phyloP scores from a whole-genome alignment of 23 tunicate genomes.

The Clavelina lepadiformis region DNA sequence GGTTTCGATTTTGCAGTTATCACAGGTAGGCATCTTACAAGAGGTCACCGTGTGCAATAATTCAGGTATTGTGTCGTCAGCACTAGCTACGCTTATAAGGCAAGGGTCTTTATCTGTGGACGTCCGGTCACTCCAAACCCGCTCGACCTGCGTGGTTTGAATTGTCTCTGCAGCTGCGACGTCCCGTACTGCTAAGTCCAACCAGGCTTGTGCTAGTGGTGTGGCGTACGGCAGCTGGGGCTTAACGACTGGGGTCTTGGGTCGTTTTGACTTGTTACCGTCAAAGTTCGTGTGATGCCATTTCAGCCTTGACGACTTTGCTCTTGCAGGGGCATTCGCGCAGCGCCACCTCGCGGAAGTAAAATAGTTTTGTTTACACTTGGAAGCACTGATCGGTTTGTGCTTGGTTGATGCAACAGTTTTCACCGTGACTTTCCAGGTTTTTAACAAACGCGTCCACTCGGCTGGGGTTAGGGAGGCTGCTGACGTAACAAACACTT shows the following conservation, averaged over 20 bases:
- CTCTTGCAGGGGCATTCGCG: conserved; percentile 4
- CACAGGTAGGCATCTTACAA: no score
- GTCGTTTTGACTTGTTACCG: neutral
- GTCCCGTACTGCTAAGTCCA: conserved; percentile 22
- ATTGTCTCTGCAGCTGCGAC: conserved; percentile 25
- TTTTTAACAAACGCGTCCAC: no score
- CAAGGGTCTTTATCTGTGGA: conserved; percentile 14
- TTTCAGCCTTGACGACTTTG: conserved; percentile 1
- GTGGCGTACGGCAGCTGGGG: conserved; percentile 12
- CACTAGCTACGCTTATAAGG: neutral
- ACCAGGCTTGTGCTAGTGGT: conserved; percentile 28
- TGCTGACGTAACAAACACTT: no score
- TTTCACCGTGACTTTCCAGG: no score
- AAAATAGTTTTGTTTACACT: neutral
- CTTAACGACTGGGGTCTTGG: neutral
- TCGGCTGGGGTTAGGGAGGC: no score
- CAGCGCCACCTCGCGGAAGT: conserved; percentile 12
- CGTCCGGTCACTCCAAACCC: neutral
- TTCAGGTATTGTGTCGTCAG: no score
- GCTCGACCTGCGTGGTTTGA: neutral
- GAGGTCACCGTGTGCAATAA: no score
- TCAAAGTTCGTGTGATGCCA: conserved; percentile 51
- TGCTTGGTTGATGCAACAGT: no score
- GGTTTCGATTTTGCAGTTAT: no score
- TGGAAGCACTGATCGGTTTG: no score